Conservation (phyloP, 2,797 vertebrate genomes). For the Naso thynnoides region DNA sequence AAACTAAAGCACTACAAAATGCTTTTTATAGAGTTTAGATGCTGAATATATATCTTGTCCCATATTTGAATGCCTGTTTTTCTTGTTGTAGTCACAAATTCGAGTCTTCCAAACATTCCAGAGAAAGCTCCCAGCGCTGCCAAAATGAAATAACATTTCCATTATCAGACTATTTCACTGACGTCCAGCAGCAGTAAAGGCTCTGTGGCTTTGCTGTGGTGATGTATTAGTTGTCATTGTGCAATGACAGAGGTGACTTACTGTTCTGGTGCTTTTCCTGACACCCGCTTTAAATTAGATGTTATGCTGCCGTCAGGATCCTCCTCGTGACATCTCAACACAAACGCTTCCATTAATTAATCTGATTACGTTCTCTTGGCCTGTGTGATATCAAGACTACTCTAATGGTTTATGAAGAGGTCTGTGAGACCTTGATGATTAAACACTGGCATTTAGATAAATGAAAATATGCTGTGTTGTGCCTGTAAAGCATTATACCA, state of each 20-base stretch:
- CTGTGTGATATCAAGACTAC: slow-evolving; percentile 45
- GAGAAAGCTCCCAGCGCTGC: slow-evolving; percentile 21
- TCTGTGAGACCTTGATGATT: slow-evolving; percentile 50
- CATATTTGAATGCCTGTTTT: not conserved
- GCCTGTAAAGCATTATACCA: too few species aligned
- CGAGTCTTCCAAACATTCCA: slow-evolving; percentile 28
- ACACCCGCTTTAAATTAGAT: slow-evolving; percentile 65
- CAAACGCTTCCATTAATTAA: slow-evolving; percentile 69
- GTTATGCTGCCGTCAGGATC: slow-evolving; percentile 55
- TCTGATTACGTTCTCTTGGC: slow-evolving; percentile 55
- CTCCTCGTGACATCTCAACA: slow-evolving; percentile 34
- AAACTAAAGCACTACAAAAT: slow-evolving; percentile 22
- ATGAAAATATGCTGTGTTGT: slow-evolving; percentile 16
- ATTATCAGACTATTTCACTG: slow-evolving; percentile 55
- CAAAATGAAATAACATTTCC: slow-evolving; percentile 65
- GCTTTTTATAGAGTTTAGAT: not conserved
- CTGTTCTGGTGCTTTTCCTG: slow-evolving; percentile 30
- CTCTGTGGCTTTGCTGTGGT: slow-evolving; percentile 10
- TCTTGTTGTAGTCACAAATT: too few species aligned
- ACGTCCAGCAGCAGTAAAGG: slow-evolving; percentile 32
- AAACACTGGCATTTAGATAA: slow-evolving; percentile 9
- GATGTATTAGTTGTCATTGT: slow-evolving; percentile 67
- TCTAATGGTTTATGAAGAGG: slow-evolving; percentile 62
- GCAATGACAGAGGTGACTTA: slow-evolving; percentile 62
- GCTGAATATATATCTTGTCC: not conserved